Conservation (phyloP, 1,140 invertebrate species). For the Carcinoscorpius rotundicauda region DNA sequence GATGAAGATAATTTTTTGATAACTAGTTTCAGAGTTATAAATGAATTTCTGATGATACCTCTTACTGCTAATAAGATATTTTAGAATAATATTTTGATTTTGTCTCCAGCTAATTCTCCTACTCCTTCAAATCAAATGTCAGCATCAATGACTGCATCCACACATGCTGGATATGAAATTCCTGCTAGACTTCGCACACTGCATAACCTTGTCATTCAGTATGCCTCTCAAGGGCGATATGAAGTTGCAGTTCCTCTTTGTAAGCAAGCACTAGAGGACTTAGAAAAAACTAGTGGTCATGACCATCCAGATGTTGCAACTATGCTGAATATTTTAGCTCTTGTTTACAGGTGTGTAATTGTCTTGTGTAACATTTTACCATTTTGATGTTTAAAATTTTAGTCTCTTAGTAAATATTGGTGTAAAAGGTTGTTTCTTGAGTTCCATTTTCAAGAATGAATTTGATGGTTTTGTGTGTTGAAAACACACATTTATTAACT, state of each 20-base stretch:
- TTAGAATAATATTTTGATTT: neutral
- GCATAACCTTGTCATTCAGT: slow-evolving; percentile 97
- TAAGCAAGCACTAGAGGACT: slow-evolving; percentile 96
- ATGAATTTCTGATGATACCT: neutral
- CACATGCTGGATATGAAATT: slow-evolving; percentile 83
- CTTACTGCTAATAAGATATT: neutral
- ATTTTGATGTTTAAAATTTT: too few species aligned
- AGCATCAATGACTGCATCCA: slow-evolving; percentile 35
- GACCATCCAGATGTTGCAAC: slow-evolving; percentile 99
- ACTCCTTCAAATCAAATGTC: slow-evolving; percentile 68
- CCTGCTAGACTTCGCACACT: slow-evolving; percentile 84
- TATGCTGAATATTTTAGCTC: slow-evolving; percentile 96
- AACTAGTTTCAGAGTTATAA: neutral
- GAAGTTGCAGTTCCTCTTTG: slow-evolving; percentile 98
- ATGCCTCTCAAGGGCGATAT: slow-evolving; percentile 91
- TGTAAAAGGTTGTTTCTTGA: neutral
- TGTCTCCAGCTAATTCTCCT: slow-evolving; percentile 46
- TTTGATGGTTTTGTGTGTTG: too few species aligned
- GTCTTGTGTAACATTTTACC: too few species aligned
- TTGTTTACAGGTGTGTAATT: slow-evolving; percentile 64
- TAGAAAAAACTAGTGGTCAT: slow-evolving; percentile 96
- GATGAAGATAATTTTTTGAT: too few species aligned
- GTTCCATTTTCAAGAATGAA: too few species aligned
- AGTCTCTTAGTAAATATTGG: neutral
- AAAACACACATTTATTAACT: too few species aligned